A percentile compares a stretch with the other conserved stretches of the same genome.
Evolutionary conservation across 1,140 invertebrate species (phyloP).

Genomic region (Radopholus similis): DNA sequence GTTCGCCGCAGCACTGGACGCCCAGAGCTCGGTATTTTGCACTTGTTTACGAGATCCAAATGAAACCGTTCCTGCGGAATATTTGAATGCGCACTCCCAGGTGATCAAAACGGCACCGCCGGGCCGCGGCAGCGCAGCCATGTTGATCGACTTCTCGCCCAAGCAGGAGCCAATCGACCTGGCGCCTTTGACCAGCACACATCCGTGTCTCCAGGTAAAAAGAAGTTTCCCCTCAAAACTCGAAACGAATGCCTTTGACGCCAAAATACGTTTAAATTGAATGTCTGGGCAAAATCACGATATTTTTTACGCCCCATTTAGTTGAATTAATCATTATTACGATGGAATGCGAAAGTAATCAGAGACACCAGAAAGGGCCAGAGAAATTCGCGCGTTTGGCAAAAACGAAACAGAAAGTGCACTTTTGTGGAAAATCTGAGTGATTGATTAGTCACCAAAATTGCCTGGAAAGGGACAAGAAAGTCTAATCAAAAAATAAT

Average conservation of each 20-base stretch:
- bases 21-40: not conserved
- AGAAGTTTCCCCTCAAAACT: not conserved
- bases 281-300: not conserved
- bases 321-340: too few relatives aligned
- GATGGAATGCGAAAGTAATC: too few relatives aligned
- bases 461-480: not conserved
- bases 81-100: not conserved
- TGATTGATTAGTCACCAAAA: too few relatives aligned
- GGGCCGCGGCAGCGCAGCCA: slow-evolving; percentile 32
- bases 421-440: too few relatives aligned
- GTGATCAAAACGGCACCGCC: slow-evolving; percentile 59
- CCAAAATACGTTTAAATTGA: not conserved
- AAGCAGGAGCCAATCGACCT: slow-evolving; percentile 57
- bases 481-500: slow-evolving; percentile 22
- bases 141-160: slow-evolving; percentile 46
- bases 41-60: not conserved
- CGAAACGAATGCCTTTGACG: not conserved
- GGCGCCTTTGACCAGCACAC: slow-evolving; percentile 39
- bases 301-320: not conserved
- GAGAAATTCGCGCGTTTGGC: too few relatives aligned
- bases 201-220: slow-evolving; percentile 13
- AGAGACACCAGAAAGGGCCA: too few relatives aligned
- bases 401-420: too few relatives aligned
- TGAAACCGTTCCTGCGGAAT: too few relatives aligned
- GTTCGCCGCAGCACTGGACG: slow-evolving; percentile 1